Evolutionary conservation across 2,113 vertebrate species (phyloP).

Genomic region (Hippocampus abdominalis): DNA sequence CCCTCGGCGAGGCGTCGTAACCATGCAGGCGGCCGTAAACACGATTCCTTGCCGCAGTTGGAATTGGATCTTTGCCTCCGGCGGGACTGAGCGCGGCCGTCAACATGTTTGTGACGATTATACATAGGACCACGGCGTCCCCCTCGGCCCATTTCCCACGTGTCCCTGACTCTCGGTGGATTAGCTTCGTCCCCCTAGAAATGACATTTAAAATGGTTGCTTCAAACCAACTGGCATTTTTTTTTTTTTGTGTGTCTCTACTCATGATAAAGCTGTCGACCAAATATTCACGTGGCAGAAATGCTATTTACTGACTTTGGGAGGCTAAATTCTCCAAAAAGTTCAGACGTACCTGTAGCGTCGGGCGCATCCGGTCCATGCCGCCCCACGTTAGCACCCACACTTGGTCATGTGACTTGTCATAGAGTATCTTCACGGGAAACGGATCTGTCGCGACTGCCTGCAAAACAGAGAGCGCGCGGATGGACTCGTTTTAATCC

Average conservation of each 20-base stretch:
- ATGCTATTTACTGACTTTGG: too few relatives aligned
- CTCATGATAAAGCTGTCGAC: not conserved
- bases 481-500: not conserved
- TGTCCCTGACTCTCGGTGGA: conserved; percentile 42
- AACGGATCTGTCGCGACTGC: conserved; percentile 83
- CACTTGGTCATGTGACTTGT: conserved; percentile 96
- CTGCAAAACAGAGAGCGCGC: conserved; percentile 54
- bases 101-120: conserved; percentile 59
- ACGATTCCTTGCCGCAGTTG: conserved; percentile 26
- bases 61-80: conserved; percentile 26
- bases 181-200: conserved; percentile 23
- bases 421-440: conserved; percentile 88
- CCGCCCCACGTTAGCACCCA: conserved; percentile 93
- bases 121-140: conserved; percentile 34
- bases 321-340: not conserved
- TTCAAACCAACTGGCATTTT: too few relatives aligned
- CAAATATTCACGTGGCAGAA: not conserved
- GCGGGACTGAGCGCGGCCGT: conserved; percentile 41
- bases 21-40: conserved; percentile 15
- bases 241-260: not conserved
- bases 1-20: conserved; percentile 13
- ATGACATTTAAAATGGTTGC: too few relatives aligned
- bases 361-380: conserved; percentile 74
- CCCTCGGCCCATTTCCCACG: conserved; percentile 28
- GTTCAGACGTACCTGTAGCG: conserved; percentile 79